These are phyloP conservation scores for Apotomis turbidana DNA, from an alignment of 2,888 invertebrate genomes.

Conservation along the genomic window DNA sequence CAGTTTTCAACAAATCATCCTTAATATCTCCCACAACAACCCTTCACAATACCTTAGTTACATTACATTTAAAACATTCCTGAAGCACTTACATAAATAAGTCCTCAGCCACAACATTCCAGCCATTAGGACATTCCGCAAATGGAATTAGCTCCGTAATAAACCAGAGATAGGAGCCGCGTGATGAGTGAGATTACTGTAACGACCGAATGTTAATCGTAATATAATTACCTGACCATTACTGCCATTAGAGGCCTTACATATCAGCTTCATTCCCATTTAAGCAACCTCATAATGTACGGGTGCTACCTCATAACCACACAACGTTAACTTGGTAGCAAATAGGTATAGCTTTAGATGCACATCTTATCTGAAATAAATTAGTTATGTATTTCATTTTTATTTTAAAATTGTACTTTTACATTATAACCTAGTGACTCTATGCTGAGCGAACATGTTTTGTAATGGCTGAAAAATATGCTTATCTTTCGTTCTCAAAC, in stretches of 20 bases:
- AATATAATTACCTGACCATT: constrained; percentile 35
- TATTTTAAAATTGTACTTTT: too few species aligned
- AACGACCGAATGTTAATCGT: constrained; percentile 34
- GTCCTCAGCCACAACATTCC: background rate
- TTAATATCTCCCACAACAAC: too few species aligned
- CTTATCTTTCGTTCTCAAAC: too few species aligned
- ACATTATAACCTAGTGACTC: too few species aligned
- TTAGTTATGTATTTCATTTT: too few species aligned
- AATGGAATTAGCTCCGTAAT: constrained; percentile 4
- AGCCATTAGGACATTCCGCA: constrained; percentile 2
- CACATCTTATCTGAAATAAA: too few species aligned
- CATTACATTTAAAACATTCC: background rate
- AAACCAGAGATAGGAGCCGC: constrained; percentile 32
- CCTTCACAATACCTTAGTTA: too few species aligned
- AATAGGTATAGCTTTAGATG: too few species aligned
- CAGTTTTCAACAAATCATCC: too few species aligned
- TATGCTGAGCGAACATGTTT: too few species aligned
- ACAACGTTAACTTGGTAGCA: background rate
- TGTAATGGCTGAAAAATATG: too few species aligned
- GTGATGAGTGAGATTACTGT: constrained; percentile 28
- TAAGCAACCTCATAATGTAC: background rate
- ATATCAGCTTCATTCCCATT: background rate
- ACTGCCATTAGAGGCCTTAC: constrained; percentile 16
- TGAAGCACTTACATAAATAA: background rate
- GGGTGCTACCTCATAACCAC: too few species aligned